Conservation (phyloP, 2,797 vertebrate species). For the Cossypha heuglini region DNA sequence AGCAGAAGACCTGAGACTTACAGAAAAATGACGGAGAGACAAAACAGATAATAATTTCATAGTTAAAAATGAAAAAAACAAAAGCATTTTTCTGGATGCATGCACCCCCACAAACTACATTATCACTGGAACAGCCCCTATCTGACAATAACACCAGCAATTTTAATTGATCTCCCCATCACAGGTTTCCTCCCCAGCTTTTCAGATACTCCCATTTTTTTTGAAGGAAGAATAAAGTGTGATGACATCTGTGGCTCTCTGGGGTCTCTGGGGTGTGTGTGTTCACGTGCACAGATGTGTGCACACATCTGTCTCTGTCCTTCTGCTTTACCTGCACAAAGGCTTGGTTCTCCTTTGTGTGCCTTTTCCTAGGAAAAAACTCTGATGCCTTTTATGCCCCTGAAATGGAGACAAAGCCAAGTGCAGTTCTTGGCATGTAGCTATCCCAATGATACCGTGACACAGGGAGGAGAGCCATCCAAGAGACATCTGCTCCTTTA, state of each 20-base stretch:
- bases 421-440: background rate
- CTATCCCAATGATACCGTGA: background rate
- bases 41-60: background rate
- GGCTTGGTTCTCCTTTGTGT: background rate
- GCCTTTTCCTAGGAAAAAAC: background rate
- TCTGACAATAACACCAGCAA: background rate
- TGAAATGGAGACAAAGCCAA: background rate
- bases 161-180: background rate
- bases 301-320: background rate
- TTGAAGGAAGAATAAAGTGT: background rate
- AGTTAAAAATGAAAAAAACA: background rate
- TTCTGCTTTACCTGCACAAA: background rate
- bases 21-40: background rate
- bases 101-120: background rate
- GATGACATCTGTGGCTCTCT: background rate
- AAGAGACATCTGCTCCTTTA: conserved; percentile 3
- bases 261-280: background rate
- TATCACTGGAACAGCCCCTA: background rate
- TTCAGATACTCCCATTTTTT: background rate
- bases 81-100: background rate
- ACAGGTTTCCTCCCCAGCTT: background rate
- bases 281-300: background rate
- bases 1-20: background rate
- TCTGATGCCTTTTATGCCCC: background rate
- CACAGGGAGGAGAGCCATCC: background rate